Conservation (phyloP, 2,113 vertebrate species). For the Loxodonta africana region DNA sequence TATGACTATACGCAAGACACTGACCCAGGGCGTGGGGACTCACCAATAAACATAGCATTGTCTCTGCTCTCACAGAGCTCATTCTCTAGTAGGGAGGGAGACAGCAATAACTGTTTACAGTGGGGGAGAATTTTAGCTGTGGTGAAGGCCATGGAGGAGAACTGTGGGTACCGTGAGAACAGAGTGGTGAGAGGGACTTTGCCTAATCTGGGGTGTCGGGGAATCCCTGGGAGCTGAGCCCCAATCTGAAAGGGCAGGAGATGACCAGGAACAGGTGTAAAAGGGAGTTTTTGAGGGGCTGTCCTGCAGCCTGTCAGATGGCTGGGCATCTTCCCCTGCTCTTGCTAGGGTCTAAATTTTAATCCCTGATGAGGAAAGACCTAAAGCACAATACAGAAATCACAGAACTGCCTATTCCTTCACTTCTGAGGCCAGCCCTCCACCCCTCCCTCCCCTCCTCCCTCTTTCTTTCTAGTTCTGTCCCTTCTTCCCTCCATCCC, state of each 20-base stretch:
- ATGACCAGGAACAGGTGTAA: neutral
- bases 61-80: neutral
- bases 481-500: neutral
- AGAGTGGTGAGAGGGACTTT: too few relatives aligned
- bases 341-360: neutral
- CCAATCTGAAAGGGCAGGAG: neutral
- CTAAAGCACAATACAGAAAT: neutral
- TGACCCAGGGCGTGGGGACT: neutral
- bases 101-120: neutral
- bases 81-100: neutral
- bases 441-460: rapidly evolving
- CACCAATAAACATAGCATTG: neutral
- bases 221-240: neutral
- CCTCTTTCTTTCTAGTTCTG: neutral
- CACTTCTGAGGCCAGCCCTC: neutral
- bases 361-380: neutral
- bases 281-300: rapidly evolving
- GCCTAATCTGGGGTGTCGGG: too few relatives aligned
- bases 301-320: neutral
- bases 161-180: neutral
- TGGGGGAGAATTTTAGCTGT: neutral
- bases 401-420: neutral
- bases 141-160: too few relatives aligned
- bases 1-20: neutral
- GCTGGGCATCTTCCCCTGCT: rapidly evolving